Base-by-base conservation (phyloP, 2,797 vertebrate genomes). In the Knipowitschia caucasica region DNA sequence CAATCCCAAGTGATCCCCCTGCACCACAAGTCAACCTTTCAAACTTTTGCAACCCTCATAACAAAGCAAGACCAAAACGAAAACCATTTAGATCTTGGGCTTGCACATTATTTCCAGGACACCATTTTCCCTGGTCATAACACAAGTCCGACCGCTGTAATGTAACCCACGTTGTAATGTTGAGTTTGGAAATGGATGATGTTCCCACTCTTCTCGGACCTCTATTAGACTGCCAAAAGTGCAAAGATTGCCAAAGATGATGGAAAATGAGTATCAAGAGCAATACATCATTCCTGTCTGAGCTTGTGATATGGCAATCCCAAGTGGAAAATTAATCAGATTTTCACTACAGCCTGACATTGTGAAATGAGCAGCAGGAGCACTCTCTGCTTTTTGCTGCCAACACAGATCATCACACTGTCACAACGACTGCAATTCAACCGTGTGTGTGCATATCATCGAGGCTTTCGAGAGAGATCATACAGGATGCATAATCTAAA, bases 191-290 rank as follows among this genome's bases (percentile, higher is more conserved):
- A 79, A 85, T 71, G 63, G 71, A 77, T 80, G 70, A 62, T 79
- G 73, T 76, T 42, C 67, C 50, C 56, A 61, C 67, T 76, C 67
- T 80, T 77, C 70, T 70, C 71, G 67, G 78, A 85, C 77, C 79
- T 81, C 71, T 71, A 80, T 80, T 84, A 85, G 77, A 74, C 64
- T 74, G 79, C 66, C 72, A 78, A 77, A 78, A 82, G 77, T 78
- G 68, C 66, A 81, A 80, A 73, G 73, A 83, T 78, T 80, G 73
- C 61, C 68, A 76, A 75, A 78, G 73, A 86, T 72, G 74, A 83
- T 81, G 82, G 80, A 88, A 89, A 89, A 84, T 85, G 71, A 88
- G 87, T 86, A 88, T 88, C 83, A 87, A 83, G 82, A 84, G 80
- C 80, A 86, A 89, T 89, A 83, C 78, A 89, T 90, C 87, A 89